phyloP scores from a whole-genome alignment of 2,797 vertebrate species.

The Hapalemur alaotrensis region DNA sequence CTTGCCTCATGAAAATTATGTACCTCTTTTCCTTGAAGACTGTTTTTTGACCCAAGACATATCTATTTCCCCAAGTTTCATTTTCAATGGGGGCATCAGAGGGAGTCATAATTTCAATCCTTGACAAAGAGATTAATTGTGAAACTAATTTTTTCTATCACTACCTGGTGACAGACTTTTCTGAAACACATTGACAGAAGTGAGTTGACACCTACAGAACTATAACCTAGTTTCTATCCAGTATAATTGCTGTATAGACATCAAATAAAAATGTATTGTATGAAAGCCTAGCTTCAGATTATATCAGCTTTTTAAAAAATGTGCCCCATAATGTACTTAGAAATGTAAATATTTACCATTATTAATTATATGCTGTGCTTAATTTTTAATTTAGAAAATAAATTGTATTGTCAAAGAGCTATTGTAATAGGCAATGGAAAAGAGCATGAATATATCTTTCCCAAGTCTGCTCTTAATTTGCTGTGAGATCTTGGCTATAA shows the following conservation, averaged over 20 bases:
- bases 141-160: slow-evolving; percentile 14
- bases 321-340: not conserved
- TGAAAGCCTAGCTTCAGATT: not conserved
- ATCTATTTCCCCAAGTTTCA: not conserved
- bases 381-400: not conserved
- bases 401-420: not conserved
- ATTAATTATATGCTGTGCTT: not conserved
- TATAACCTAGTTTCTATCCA: not conserved
- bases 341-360: not conserved
- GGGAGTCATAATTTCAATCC: not conserved
- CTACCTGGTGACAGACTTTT: not conserved
- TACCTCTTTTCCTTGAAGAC: not conserved
- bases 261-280: not conserved
- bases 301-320: not conserved
- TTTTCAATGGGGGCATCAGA: not conserved
- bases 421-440: not conserved
- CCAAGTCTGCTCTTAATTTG: not conserved
- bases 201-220: not conserved
- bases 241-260: not conserved
- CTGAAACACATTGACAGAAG: not conserved
- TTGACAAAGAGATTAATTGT: slow-evolving; percentile 27
- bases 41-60: slow-evolving; percentile 24
- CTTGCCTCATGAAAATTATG: not conserved
- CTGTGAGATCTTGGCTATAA: not conserved
- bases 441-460: not conserved